Base-by-base conservation (phyloP, 1,140 invertebrate species). In the Cydia amplana region DNA sequence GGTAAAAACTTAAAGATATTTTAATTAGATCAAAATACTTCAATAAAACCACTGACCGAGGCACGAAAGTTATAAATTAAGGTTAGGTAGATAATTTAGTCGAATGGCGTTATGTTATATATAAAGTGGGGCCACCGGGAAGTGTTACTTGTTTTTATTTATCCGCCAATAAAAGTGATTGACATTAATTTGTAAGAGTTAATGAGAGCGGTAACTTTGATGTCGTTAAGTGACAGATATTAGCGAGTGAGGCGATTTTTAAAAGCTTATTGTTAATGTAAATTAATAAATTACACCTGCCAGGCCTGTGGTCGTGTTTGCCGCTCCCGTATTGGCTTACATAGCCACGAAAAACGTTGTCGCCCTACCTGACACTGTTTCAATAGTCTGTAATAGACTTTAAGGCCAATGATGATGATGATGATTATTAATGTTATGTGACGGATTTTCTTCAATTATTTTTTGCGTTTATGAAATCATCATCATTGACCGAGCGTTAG, bases 121-220 rank as follows among this genome's bases (percentile, higher is more conserved):
- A 55, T 46, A 43, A n/a, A n/a, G 43, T 88, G 87, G 46, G 74
- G 74, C 75, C 46, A 46, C 70, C 20, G 36, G 79, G 79, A 78
- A 74, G 75, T 74, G 79, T 36, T 76, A 86, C 90, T 90, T 83
- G 90, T 90, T 89, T 90, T 88, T 89, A 88, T 89, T 86, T 83
- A 86, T 87, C 87, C 84, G 80, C 82, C 81, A 87, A 89, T 91
- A 89, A 89, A 89, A 85, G 82, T 89, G 90, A 90, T 87, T 90
- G 87, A 90, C 87, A 86, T 90, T 89, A 86, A 90, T 86, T 86
- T 83, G 79, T 81, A 81, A 75, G 75, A 81, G 74, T 83, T 83
- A 84, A 81, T 83, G 86, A 88, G 74, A 75, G 80, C 73, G 79
- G 78, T 28, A 32, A 43, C 67, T 72, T 73, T 36, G 20, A 73